A percentile compares a stretch with the other conserved stretches of the same genome.
phyloP scores from a whole-genome alignment of 2,888 invertebrate species.

The Pristionchus exspectatus region DNA sequence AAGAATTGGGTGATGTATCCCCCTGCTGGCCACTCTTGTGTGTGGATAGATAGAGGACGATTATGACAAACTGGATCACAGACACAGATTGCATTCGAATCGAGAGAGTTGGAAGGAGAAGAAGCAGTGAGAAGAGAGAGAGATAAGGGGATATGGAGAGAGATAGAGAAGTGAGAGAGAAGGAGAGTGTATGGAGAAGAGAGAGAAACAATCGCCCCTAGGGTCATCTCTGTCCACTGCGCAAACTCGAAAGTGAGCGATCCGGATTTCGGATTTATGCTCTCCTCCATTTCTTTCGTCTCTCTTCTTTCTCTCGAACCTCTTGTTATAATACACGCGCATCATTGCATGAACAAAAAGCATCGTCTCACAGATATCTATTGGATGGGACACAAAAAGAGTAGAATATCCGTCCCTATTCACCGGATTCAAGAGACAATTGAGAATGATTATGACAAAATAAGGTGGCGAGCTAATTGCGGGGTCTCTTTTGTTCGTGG shows the following conservation, averaged over 20 bases:
- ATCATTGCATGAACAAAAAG: slow-evolving; percentile 47
- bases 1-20: neutral
- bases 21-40: slow-evolving; percentile 29
- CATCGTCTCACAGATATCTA: neutral
- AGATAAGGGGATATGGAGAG: slow-evolving; percentile 2
- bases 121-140: slow-evolving; percentile 42
- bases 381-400: neutral
- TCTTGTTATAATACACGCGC: slow-evolving; percentile 49
- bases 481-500: slow-evolving; percentile 35
- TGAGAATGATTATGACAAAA: slow-evolving; percentile 7
- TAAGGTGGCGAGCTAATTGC: neutral
- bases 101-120: slow-evolving; percentile 37
- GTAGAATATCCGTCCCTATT: neutral
- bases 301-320: neutral
- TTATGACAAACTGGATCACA: slow-evolving; percentile 50
- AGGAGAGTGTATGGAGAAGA: neutral
- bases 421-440: neutral
- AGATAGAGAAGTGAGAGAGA: slow-evolving; percentile 7
- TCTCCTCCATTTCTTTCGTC: neutral
- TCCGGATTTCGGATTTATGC: slow-evolving; percentile 51
- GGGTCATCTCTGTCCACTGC: slow-evolving; percentile 39
- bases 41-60: slow-evolving; percentile 45
- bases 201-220: slow-evolving; percentile 50
- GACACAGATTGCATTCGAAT: slow-evolving; percentile 32
- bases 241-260: slow-evolving; percentile 51